Base-by-base conservation (phyloP, 2,797 vertebrate species). In the Chelon auratus region DNA sequence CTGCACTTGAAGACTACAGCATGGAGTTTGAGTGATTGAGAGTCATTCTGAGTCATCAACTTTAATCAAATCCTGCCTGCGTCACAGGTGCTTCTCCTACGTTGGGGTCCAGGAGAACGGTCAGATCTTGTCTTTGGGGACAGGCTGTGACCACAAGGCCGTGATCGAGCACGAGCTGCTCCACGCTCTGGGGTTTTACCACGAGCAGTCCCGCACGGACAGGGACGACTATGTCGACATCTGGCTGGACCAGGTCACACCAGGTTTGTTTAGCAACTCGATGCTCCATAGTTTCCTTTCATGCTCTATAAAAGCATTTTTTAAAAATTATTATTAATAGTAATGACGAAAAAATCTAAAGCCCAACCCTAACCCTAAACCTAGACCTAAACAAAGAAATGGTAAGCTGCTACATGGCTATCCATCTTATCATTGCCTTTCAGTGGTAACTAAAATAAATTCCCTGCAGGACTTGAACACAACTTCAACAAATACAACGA, bases 171-270 rank as follows among this genome's bases (percentile, higher is more conserved):
- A 98, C 0, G 97, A 98, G 84, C 57, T 98, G 1, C 91, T 98
- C 9, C 96, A 96, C 0, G 97, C 95, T 33, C 73, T 97, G 60
- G 96, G 96, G 59, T 97, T 98, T 87, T 96, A 95, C 75, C 96
- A 98, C 0, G 97, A 97, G 62, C 97, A 98, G 88, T 97, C 96
- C 0, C 94, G 96, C 68, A 94, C 78, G 0, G 96, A 98, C 89
- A 90, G 97, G 1, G 96, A 98, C 66, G 96, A 97, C 85, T 97
- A 98, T 0, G 95, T 98, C 9, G 82, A 91, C 42, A 97, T 98
- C 81, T 96, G 94, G 95, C 94, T 97, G 88, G 84, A 97, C 57
- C 90, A 97, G 88, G 94, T 98, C 65, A 70, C 68, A 62, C 10
- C 87, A 81, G 96, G 97, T 98, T 61, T 7, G 52, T 63, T 33